Evolutionary conservation across 2,888 invertebrate species (phyloP).

Genomic region (Drosophila incognita): DNA sequence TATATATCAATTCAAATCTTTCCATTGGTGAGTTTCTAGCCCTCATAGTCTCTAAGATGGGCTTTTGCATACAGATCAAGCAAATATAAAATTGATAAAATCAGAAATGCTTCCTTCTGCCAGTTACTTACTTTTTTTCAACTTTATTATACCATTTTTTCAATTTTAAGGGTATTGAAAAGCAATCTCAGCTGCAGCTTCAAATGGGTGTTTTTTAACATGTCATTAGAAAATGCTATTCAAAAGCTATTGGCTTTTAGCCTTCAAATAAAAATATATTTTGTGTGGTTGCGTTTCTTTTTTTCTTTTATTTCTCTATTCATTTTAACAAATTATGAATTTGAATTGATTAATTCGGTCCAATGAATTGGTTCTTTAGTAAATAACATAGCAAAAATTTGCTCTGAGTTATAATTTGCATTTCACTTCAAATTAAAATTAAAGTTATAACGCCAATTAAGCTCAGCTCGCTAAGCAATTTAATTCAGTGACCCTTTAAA

Average conservation of each 20-base stretch:
- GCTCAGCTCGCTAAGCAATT: slow-evolving; percentile 43
- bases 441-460: slow-evolving; percentile 26
- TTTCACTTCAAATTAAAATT: slow-evolving; percentile 16
- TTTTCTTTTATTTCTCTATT: background rate
- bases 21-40: background rate
- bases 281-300: background rate
- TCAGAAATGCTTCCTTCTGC: background rate
- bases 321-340: background rate
- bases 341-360: background rate
- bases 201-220: background rate
- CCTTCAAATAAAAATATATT: background rate
- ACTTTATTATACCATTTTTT: background rate
- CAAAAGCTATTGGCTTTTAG: background rate
- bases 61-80: background rate
- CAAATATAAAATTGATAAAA: background rate
- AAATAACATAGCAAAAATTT: background rate
- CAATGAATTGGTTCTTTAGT: slow-evolving; percentile 1
- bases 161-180: background rate
- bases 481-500: slow-evolving; percentile 40
- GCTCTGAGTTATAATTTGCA: background rate
- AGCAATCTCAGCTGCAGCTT: background rate
- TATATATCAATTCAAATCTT: background rate
- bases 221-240: background rate
- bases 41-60: background rate
- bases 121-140: background rate